These are phyloP conservation scores for Periplaneta americana DNA, from an alignment of 1,140 invertebrate genomes.

Conservation along the genomic window DNA sequence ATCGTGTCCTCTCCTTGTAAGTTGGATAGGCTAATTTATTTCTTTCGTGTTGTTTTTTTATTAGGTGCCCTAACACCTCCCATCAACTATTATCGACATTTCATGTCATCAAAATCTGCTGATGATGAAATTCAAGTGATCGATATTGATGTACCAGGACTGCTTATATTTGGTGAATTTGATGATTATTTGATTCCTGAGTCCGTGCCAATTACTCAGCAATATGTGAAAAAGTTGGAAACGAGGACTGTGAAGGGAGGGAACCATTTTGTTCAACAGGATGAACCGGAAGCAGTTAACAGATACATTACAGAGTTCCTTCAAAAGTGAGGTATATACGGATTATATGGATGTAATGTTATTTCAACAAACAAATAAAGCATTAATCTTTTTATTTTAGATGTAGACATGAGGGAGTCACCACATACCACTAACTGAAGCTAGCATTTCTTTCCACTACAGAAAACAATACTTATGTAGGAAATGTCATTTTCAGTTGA, in stretches of 20 bases:
- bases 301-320: constrained; percentile 51
- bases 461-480: too few species aligned
- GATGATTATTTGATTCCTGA: constrained; percentile 44
- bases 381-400: too few species aligned
- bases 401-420: too few species aligned
- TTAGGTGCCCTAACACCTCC: constrained; percentile 48
- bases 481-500: too few species aligned
- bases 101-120: neutral
- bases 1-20: too few species aligned
- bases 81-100: constrained; percentile 52
- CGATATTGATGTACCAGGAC: constrained; percentile 22
- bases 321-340: too few species aligned
- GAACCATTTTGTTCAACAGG: constrained; percentile 60
- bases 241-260: constrained; percentile 42
- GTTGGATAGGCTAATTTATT: too few species aligned
- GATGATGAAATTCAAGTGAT: neutral
- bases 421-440: too few species aligned
- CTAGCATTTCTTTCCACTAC: too few species aligned
- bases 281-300: constrained; percentile 53
- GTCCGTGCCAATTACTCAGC: constrained; percentile 40
- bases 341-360: too few species aligned
- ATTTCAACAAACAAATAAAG: too few species aligned
- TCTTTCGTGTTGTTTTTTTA: constrained; percentile 13
- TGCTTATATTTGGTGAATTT: constrained; percentile 50
- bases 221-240: constrained; percentile 41